phyloP scores from a whole-genome alignment of 2,888 invertebrate genomes.

The Scaptomyza polygonia region DNA sequence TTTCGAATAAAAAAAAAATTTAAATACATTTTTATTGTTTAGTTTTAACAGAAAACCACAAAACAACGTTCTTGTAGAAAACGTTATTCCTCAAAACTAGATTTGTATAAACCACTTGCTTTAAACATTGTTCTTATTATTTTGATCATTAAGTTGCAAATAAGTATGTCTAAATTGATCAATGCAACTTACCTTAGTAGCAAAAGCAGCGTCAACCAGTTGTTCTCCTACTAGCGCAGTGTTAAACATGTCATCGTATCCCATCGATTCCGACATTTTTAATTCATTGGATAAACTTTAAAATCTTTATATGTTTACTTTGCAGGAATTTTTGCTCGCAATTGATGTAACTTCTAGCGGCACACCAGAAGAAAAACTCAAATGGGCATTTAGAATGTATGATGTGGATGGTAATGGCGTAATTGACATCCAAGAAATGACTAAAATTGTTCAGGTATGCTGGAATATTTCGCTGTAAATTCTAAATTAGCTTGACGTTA shows the following conservation, averaged over 20 bases:
- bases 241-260: background rate
- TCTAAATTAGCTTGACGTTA: background rate
- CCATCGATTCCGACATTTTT: background rate
- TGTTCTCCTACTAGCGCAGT: background rate
- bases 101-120: too few species aligned
- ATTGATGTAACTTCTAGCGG: conserved; percentile 99
- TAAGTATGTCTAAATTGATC: too few species aligned
- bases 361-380: conserved; percentile 98
- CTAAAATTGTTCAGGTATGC: conserved; percentile 98
- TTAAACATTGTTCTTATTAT: too few species aligned
- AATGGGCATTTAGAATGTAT: conserved; percentile 99
- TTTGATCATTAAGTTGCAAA: too few species aligned
- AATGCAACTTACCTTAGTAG: too few species aligned
- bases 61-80: too few species aligned
- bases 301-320: background rate
- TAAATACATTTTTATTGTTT: too few species aligned
- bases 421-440: conserved; percentile 99
- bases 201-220: background rate
- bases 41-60: too few species aligned
- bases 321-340: conserved; percentile 96
- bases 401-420: conserved; percentile 99
- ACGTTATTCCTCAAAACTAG: too few species aligned
- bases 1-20: too few species aligned
- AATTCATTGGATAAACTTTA: background rate
- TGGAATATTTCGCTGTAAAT: background rate